phyloP scores from a whole-genome alignment of 2,113 vertebrate genomes.

The Uropsilus gracilis region DNA sequence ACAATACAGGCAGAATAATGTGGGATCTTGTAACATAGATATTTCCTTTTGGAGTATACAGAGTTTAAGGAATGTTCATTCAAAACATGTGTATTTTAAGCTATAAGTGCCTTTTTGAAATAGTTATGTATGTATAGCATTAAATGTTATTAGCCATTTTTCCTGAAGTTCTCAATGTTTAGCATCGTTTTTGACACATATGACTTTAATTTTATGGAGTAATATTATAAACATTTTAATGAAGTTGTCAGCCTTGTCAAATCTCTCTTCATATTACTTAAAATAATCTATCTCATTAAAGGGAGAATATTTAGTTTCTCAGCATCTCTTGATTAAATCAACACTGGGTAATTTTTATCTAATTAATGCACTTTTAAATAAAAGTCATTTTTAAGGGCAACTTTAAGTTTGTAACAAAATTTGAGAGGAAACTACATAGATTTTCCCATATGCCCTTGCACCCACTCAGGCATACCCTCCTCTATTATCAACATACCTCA shows the following conservation, averaged over 20 bases:
- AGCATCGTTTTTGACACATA: neutral
- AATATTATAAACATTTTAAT: neutral
- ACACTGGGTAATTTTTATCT: neutral
- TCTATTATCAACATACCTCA: neutral
- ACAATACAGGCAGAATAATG: neutral
- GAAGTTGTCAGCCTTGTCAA: neutral
- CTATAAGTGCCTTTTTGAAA: neutral
- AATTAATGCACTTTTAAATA: neutral
- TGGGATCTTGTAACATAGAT: neutral
- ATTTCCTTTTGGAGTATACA: neutral
- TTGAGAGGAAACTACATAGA: neutral
- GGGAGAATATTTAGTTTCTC: neutral
- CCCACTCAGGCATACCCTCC: neutral
- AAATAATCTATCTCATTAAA: conserved; percentile 28
- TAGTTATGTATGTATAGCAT: neutral
- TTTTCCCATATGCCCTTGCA: neutral
- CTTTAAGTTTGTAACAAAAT: neutral
- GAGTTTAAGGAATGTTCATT: neutral
- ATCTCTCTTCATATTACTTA: neutral
- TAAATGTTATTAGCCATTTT: neutral
- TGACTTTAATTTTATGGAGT: neutral
- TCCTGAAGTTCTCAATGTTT: neutral
- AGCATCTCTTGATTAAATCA: neutral
- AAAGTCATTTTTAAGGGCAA: neutral
- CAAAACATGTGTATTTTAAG: neutral